phyloP scores from a whole-genome alignment of 2,888 invertebrate genomes.

The Troglohyphantes excavatus region DNA sequence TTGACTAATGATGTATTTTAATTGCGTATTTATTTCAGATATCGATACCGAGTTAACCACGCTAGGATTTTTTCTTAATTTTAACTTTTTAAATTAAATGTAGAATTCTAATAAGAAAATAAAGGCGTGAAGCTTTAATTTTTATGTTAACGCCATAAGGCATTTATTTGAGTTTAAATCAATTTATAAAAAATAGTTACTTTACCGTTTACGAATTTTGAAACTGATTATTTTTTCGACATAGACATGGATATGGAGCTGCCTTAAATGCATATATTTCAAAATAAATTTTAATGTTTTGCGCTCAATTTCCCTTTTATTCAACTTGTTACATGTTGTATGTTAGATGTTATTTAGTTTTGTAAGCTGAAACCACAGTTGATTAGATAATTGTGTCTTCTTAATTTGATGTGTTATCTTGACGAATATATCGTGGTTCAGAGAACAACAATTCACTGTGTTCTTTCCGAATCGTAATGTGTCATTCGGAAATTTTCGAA shows the following conservation, averaged over 20 bases:
- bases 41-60: constrained; percentile 6
- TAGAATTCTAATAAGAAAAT: too few relatives aligned
- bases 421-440: constrained; percentile 22
- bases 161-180: too few relatives aligned
- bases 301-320: constrained; percentile 27
- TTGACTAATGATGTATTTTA: neutral
- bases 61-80: neutral
- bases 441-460: constrained; percentile 29
- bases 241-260: constrained; percentile 76
- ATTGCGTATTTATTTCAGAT: neutral
- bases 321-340: constrained; percentile 41
- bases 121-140: too few relatives aligned
- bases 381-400: constrained; percentile 19
- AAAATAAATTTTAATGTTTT: constrained; percentile 20
- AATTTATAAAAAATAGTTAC: neutral
- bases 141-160: too few relatives aligned
- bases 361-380: constrained; percentile 63
- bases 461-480: neutral
- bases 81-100: too few relatives aligned
- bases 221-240: constrained; percentile 24
- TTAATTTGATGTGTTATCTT: neutral
- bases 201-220: neutral
- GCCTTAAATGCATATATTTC: constrained; percentile 62
- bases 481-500: neutral
- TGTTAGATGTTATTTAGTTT: constrained; percentile 61